phyloP scores from a whole-genome alignment of 2,113 vertebrate species.

The Cephalopterus ornatus region DNA sequence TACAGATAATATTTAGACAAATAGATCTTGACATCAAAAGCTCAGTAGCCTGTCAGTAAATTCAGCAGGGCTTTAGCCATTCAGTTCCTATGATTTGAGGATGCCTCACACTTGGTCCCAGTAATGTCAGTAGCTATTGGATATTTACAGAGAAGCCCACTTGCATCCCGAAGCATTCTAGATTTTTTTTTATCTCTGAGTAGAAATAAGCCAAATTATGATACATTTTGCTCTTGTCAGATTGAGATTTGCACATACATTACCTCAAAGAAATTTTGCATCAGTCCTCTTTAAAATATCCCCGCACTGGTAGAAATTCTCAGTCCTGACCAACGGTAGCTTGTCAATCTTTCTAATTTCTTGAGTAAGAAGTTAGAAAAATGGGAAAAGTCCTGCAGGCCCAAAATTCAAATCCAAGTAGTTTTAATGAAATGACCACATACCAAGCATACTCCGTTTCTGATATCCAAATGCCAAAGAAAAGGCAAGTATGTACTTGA shows the following conservation, averaged over 20 bases:
- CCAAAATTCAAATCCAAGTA: background rate
- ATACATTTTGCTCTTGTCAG: constrained; percentile 28
- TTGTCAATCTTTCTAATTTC: background rate
- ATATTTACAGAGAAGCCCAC: constrained; percentile 21
- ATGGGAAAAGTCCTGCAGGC: background rate
- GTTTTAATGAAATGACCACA: background rate
- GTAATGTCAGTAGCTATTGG: background rate
- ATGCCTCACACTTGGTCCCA: background rate
- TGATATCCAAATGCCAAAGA: background rate
- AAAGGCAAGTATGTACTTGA: background rate
- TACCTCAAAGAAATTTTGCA: constrained; percentile 31
- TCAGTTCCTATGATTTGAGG: constrained; percentile 29
- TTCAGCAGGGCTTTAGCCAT: constrained; percentile 30
- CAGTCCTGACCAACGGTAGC: background rate
- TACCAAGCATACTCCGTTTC: background rate
- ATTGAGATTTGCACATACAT: background rate
- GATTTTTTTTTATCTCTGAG: background rate
- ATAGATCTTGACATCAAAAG: constrained; percentile 54
- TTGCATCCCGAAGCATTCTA: background rate
- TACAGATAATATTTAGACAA: constrained; percentile 48
- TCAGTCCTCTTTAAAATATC: background rate
- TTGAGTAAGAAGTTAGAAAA: constrained; percentile 32
- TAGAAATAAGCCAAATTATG: constrained; percentile 13
- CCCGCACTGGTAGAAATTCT: background rate
- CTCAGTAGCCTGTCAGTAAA: constrained; percentile 32